phyloP scores from a whole-genome alignment of 2,113 vertebrate species.

The Anoura caudifer region DNA sequence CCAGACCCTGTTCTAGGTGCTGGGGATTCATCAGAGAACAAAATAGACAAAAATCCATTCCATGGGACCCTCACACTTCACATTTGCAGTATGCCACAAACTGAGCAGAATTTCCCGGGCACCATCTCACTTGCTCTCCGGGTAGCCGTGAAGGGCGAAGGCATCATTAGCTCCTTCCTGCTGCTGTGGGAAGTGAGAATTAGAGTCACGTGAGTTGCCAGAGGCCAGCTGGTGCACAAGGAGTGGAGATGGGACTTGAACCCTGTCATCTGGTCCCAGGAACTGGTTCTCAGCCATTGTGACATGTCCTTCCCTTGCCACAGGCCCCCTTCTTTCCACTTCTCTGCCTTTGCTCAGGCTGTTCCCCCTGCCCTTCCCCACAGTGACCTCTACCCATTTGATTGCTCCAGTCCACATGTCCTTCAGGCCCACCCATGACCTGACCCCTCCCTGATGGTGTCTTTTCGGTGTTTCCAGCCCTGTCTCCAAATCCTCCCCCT shows the following conservation, averaged over 20 bases:
- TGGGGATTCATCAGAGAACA: not conserved
- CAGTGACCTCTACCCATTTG: not conserved
- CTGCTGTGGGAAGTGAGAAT: not conserved
- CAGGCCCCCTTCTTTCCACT: not conserved
- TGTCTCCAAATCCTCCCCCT: not conserved
- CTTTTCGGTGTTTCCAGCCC: not conserved
- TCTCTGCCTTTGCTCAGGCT: not conserved
- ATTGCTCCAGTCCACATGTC: not conserved
- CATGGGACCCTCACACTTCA: not conserved
- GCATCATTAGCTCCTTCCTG: not conserved
- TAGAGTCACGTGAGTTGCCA: not conserved
- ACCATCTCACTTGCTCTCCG: fast-evolving
- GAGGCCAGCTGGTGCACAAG: fast-evolving
- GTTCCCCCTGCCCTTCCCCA: not conserved
- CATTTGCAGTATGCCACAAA: not conserved
- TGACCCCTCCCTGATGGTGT: not conserved
- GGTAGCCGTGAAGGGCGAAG: not conserved
- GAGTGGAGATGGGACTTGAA: not conserved
- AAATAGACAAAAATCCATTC: not conserved
- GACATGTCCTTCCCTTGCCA: not conserved
- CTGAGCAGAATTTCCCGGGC: not conserved
- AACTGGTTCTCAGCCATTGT: not conserved
- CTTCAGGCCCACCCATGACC: not conserved
- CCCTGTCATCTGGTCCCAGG: not conserved
- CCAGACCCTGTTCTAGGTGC: not conserved